Percentiles rank a stretch among this genome's conserved stretches.
Evolutionary conservation across 2,797 vertebrate genomes (phyloP).

Genomic region (Enteromius radiatus): DNA sequence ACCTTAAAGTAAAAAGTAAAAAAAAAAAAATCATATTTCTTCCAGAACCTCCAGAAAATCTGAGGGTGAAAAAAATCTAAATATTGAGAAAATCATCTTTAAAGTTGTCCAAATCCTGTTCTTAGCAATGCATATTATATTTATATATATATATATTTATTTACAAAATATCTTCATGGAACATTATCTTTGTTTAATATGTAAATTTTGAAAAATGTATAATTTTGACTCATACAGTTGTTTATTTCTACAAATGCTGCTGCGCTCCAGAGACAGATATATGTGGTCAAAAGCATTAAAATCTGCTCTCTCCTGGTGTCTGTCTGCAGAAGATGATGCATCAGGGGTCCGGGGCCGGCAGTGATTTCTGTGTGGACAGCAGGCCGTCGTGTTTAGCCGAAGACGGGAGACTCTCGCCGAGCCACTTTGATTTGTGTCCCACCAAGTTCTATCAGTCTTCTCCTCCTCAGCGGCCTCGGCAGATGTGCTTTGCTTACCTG

Average conservation of each 20-base stretch:
- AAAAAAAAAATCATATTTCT: too few relatives aligned
- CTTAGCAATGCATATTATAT: too few relatives aligned
- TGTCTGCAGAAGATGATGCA: slow-evolving; percentile 90
- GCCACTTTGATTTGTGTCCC: slow-evolving; percentile 93
- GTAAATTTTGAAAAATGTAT: too few relatives aligned
- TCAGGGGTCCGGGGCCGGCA: slow-evolving; percentile 82
- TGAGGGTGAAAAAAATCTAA: too few relatives aligned
- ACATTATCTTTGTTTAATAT: too few relatives aligned
- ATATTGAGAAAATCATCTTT: too few relatives aligned
- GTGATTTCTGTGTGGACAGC: slow-evolving; percentile 90
- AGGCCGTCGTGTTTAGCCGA: slow-evolving; percentile 92
- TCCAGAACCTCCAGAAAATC: too few relatives aligned
- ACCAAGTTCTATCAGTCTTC: slow-evolving; percentile 89
- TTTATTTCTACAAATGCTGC: not conserved
- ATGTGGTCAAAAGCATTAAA: not conserved
- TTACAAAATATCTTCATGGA: not conserved
- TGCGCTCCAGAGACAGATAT: too few relatives aligned
- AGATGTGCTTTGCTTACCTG: slow-evolving; percentile 78
- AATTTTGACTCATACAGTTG: not conserved
- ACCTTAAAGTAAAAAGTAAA: too few relatives aligned
- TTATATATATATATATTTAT: too few relatives aligned
- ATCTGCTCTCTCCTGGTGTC: not conserved
- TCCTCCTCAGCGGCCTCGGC: slow-evolving; percentile 68
- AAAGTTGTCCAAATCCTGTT: too few relatives aligned
- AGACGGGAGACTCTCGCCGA: slow-evolving; percentile 85